A percentile compares a stretch with the other conserved stretches of the same genome.
phyloP scores from a whole-genome alignment of 2,888 invertebrate genomes.

The Rhingia rostrata region DNA sequence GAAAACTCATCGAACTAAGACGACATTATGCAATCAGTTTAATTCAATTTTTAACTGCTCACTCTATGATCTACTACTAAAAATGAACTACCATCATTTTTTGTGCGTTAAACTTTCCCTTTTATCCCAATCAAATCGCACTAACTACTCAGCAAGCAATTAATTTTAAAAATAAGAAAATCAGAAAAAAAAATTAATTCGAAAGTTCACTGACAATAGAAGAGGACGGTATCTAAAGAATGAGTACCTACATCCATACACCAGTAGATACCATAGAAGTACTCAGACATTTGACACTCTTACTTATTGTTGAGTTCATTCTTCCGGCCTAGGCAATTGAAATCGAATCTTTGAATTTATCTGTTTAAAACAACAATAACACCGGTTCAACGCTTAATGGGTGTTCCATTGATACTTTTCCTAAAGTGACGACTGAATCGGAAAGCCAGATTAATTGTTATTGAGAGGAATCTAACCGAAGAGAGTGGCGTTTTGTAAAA shows the following conservation, averaged over 20 bases:
- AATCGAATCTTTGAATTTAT: background rate
- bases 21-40: slow-evolving; percentile 53
- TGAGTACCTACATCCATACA: slow-evolving; percentile 2
- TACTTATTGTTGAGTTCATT: no score
- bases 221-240: slow-evolving; percentile 11
- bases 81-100: slow-evolving; percentile 48
- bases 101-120: slow-evolving; percentile 49
- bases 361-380: no score
- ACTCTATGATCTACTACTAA: slow-evolving; percentile 27
- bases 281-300: background rate
- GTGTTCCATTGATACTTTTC: background rate
- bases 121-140: slow-evolving; percentile 11
- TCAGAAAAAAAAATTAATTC: slow-evolving; percentile 9
- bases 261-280: background rate
- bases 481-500: background rate
- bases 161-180: slow-evolving; percentile 17
- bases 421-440: background rate
- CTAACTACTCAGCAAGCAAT: slow-evolving; percentile 22
- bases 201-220: slow-evolving; percentile 45
- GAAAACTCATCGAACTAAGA: slow-evolving; percentile 26
- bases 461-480: background rate
- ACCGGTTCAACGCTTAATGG: no score
- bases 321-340: background rate
- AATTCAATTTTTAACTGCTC: slow-evolving; percentile 32
- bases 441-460: background rate